A percentile compares a stretch with the other conserved stretches of the same genome.
These are phyloP conservation scores for Corythornis madagascariensis DNA, from an alignment of 2,113 vertebrate species.

Conservation along the genomic window DNA sequence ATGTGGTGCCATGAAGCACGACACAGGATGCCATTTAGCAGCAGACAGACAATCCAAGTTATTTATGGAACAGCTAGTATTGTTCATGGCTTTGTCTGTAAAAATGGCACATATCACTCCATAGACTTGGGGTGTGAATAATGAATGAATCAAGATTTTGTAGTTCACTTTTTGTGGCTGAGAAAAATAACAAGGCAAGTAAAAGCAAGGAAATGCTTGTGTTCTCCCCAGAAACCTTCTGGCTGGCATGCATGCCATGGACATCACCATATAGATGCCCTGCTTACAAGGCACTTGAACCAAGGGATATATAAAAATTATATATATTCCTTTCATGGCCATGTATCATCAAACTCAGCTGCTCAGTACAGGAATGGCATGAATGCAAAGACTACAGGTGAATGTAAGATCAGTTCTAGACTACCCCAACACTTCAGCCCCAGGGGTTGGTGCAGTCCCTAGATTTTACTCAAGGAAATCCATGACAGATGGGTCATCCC, in stretches of 20 bases:
- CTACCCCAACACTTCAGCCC: background rate
- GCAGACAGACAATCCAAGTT: background rate
- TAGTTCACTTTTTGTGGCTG: background rate
- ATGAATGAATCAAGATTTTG: background rate
- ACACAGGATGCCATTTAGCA: background rate
- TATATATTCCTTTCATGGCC: background rate
- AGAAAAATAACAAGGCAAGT: background rate
- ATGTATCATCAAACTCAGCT: background rate
- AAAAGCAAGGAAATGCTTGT: background rate
- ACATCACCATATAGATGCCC: background rate
- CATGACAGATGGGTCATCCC: background rate
- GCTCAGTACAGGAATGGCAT: background rate
- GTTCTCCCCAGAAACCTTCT: background rate
- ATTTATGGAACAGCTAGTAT: background rate
- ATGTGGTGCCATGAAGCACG: background rate
- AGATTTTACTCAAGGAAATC: background rate
- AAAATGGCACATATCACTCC: slow-evolving; percentile 2
- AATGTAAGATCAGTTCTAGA: background rate
- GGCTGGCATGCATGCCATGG: rapidly evolving
- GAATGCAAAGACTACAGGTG: background rate
- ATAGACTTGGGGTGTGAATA: background rate
- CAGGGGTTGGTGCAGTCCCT: background rate
- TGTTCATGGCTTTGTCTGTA: slow-evolving; percentile 5
- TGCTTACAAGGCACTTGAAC: background rate
- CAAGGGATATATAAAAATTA: background rate